Base-by-base conservation (phyloP, 2,888 invertebrate species). In the Erebia epiphron region DNA sequence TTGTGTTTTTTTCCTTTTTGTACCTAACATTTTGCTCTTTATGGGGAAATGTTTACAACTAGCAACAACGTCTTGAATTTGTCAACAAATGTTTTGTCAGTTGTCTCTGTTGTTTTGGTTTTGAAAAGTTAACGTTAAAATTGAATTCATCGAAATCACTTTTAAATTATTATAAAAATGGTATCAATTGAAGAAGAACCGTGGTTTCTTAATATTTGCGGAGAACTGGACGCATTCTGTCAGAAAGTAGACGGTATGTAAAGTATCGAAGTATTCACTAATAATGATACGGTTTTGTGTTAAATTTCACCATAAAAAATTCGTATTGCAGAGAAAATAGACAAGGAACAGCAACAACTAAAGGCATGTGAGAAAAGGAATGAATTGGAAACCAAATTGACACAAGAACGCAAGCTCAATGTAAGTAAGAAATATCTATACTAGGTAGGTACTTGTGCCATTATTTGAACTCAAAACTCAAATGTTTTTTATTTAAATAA, bases 351-450 rank as follows among this genome's bases (percentile, higher is more conserved):
- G 52, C 84, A 87, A 67, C 82, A 87, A 69, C 66, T 87, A 13
- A 85, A 87, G 68, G 89, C 83, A 1, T 82, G 83, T 49, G 86
- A 86, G 74, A 87, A 87, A 75, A 87, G 87, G 68, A 86, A 83
- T 7, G 90, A 88, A 75, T 68, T 89, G 13, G 87, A 90, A 67
- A 79, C 77, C 0, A 89, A 88, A 80, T 69, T 89, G 13, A 82
- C 84, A 0, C 84, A 87, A 46, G 91, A 91, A 82, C 76, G 83
- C 35, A 87, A 88, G 67, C 70, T 87, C 63, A 78, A 90, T 62
- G 92, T 91, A 77, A 83, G 88, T 83, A 16, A 11, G 52, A 54
- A 57, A n/a, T n/a, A 52, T 16, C n/a, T 52, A n/a, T 21, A n/a
- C n/a, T n/a, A n/a, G n/a, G n/a, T n/a, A n/a, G n/a, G n/a, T n/a